Percentiles rank a stretch among this genome's conserved stretches.
These are phyloP conservation scores for Lasius platythorax DNA, from an alignment of 2,888 invertebrate species.

Conservation along the genomic window DNA sequence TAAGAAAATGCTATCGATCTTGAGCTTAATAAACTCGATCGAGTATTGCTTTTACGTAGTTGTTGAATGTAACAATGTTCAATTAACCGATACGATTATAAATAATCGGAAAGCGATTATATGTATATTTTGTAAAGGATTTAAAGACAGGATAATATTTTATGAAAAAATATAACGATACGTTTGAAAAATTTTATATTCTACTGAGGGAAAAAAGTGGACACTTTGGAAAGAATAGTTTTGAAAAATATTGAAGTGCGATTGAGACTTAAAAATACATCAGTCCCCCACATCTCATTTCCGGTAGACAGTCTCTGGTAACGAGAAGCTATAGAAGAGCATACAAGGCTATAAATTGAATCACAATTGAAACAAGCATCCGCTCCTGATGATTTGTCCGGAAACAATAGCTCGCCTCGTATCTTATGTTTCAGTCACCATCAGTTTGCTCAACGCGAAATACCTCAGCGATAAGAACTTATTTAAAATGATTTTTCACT, in stretches of 20 bases:
- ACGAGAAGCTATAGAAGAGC: neutral
- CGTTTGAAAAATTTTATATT: neutral
- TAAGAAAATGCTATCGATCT: slow-evolving; percentile 26
- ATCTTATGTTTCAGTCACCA: slow-evolving; percentile 5
- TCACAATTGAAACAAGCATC: slow-evolving; percentile 15
- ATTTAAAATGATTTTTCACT: neutral
- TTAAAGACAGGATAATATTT: neutral
- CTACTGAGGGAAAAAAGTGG: neutral
- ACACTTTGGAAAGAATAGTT: neutral
- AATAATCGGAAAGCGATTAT: neutral
- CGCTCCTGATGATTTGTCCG: slow-evolving; percentile 48
- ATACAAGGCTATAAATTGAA: slow-evolving; percentile 20
- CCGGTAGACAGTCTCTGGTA: neutral
- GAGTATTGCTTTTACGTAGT: slow-evolving; percentile 2
- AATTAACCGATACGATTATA: neutral
- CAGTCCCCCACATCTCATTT: neutral
- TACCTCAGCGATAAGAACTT: neutral
- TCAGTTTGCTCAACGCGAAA: slow-evolving; percentile 23
- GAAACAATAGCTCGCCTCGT: slow-evolving; percentile 31
- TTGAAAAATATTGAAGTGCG: neutral
- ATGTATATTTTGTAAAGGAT: neutral
- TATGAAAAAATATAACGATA: neutral
- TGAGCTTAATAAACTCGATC: slow-evolving; percentile 38
- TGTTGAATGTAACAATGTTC: slow-evolving; percentile 5
- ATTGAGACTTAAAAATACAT: neutral